Evolutionary conservation across 2,888 invertebrate species (phyloP).

Genomic region (Athrips mouffetella): DNA sequence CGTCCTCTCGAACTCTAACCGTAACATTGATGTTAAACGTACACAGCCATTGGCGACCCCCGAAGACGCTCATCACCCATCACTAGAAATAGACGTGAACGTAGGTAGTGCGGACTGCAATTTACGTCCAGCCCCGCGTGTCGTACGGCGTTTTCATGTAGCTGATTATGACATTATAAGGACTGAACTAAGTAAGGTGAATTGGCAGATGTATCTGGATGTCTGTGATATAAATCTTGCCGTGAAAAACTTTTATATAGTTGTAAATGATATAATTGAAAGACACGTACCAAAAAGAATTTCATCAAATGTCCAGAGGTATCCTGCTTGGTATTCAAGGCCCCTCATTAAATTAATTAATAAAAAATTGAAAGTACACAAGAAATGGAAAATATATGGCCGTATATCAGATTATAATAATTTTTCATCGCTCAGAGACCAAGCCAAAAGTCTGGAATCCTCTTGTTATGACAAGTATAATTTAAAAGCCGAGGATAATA

Average conservation of each 20-base stretch:
- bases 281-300: slow-evolving; percentile 6
- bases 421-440: not conserved
- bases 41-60: not conserved
- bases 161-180: slow-evolving; percentile 7
- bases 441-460: not conserved
- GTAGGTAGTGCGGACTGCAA: not conserved
- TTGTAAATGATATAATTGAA: slow-evolving; percentile 9
- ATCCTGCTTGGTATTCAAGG: slow-evolving; percentile 14
- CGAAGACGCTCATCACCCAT: slow-evolving; percentile 17
- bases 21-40: not conserved
- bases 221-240: slow-evolving; percentile 7
- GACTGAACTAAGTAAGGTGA: not conserved
- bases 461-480: slow-evolving; percentile 2
- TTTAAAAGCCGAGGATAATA: not conserved
- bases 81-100: not conserved
- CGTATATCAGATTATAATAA: not conserved
- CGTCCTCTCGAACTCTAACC: slow-evolving; percentile 5
- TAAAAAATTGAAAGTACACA: slow-evolving; percentile 14
- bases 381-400: slow-evolving; percentile 8
- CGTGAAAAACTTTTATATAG: slow-evolving; percentile 13
- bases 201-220: slow-evolving; percentile 1
- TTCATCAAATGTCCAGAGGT: not conserved
- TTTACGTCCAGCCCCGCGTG: not conserved
- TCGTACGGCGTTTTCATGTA: not conserved
- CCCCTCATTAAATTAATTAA: slow-evolving; percentile 13